These are phyloP conservation scores for Drosophila cracens DNA, from an alignment of 2,888 invertebrate species.

Conservation along the genomic window DNA sequence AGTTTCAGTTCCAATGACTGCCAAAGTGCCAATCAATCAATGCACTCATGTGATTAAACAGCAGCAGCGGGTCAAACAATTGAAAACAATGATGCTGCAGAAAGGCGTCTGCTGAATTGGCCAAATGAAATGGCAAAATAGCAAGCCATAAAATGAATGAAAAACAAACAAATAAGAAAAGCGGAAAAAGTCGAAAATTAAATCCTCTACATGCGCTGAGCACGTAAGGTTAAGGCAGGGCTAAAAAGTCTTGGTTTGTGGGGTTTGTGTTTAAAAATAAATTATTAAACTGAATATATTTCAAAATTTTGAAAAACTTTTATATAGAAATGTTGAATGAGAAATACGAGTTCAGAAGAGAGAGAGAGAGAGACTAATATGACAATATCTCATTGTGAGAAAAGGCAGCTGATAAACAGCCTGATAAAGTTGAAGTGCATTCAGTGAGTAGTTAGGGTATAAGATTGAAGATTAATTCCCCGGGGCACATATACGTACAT, in stretches of 20 bases:
- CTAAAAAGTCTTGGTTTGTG: not conserved
- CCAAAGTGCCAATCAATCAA: constrained; percentile 73
- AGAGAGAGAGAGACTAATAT: too few relatives aligned
- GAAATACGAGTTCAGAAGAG: not conserved
- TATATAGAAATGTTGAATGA: not conserved
- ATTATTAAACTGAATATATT: not conserved
- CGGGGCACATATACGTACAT: constrained; percentile 13
- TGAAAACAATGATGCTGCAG: constrained; percentile 1
- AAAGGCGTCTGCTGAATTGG: constrained; percentile 5
- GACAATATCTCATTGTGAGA: not conserved
- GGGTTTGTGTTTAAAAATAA: not conserved
- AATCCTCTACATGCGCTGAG: constrained; percentile 3
- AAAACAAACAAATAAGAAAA: constrained; percentile 5
- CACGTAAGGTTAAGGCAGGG: not conserved
- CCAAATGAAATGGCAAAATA: constrained; percentile 35
- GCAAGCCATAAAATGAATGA: constrained; percentile 37
- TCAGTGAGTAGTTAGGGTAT: constrained; percentile 23
- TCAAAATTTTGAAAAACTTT: not conserved
- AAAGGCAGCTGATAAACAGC: not conserved
- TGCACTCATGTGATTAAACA: constrained; percentile 37
- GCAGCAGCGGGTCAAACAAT: constrained; percentile 41
- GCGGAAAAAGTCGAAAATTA: not conserved
- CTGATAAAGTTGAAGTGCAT: constrained; percentile 3
- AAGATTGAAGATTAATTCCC: constrained; percentile 49
- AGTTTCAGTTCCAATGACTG: constrained; percentile 45